Evolutionary conservation across 1,140 invertebrate species (phyloP), one percentile per base, ranked within the genome.

Genomic region (Periplaneta americana): DNA sequence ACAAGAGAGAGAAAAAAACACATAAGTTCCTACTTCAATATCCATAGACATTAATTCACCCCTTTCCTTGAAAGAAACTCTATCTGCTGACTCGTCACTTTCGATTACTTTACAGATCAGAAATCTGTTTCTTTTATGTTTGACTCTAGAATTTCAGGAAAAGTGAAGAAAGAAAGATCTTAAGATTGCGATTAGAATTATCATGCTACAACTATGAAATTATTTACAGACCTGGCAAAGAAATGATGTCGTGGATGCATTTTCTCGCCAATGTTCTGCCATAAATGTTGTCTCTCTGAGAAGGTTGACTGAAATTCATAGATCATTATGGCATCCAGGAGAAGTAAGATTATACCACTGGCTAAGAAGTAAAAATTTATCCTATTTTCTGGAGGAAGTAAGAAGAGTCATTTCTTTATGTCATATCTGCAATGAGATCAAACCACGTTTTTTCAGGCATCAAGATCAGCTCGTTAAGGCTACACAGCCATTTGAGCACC

Each of bases 241-340:
- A 80, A 15, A 80, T n/a, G 37, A 18, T 39, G 35, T n/a, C n/a
- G n/a, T n/a, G n/a, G n/a, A n/a, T n/a, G n/a, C n/a, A n/a, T n/a
- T n/a, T n/a, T n/a, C n/a, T n/a, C n/a, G n/a, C n/a, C n/a, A n/a
- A n/a, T n/a, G n/a, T n/a, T n/a, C n/a, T n/a, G n/a, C n/a, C n/a
- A n/a, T n/a, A n/a, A n/a, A n/a, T n/a, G n/a, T n/a, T n/a, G n/a
- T n/a, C n/a, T n/a, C n/a, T n/a, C n/a, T 1, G 18, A 32, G 48
- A 22, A 13, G 33, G 9, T 79, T 84, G n/a, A 31, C 39, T 22
- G 34, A 39, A 34, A 84, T 37, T 48, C 74, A 34, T 75, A 37
- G 83, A n/a, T 37, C 66, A 32, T 36, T 85, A 74, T 84, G 84
- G 80, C 83, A 87, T 76, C 84, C 84, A 17, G 85, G 84, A 17